Evolutionary conservation across 2,888 invertebrate genomes (phyloP).

Genomic region (Tipula confusa): DNA sequence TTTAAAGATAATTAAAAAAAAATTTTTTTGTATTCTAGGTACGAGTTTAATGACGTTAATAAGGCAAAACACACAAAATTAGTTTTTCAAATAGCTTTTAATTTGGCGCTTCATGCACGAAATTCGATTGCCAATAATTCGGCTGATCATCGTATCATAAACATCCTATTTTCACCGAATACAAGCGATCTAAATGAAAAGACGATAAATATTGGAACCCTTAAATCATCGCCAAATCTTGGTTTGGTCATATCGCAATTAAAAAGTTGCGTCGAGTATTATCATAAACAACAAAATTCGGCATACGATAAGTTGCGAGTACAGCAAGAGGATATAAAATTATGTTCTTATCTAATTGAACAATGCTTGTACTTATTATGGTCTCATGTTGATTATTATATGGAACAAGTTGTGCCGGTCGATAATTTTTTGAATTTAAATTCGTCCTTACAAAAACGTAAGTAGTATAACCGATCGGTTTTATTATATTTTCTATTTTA

Average conservation of each 20-base stretch:
- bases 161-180: constrained; percentile 54
- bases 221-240: constrained; percentile 50
- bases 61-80: constrained; percentile 50
- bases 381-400: constrained; percentile 70
- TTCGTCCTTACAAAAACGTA: constrained; percentile 35
- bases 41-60: constrained; percentile 38
- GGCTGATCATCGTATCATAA: constrained; percentile 53
- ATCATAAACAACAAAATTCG: constrained; percentile 46
- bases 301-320: background rate
- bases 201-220: constrained; percentile 39
- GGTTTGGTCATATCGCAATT: constrained; percentile 56
- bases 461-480: background rate
- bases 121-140: constrained; percentile 59
- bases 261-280: constrained; percentile 54
- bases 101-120: constrained; percentile 66
- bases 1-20: constrained; percentile 28
- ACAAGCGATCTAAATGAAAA: constrained; percentile 44
- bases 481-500: background rate
- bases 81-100: constrained; percentile 62
- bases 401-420: constrained; percentile 57
- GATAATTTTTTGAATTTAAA: constrained; percentile 41
- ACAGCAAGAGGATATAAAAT: constrained; percentile 53
- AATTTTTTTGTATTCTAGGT: constrained; percentile 31
- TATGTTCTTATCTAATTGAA: constrained; percentile 64
- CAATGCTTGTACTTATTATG: constrained; percentile 70